Evolutionary conservation across 1,140 invertebrate species (phyloP), one percentile per base, ranked within the genome.

Genomic region (Papilio glaucus): DNA sequence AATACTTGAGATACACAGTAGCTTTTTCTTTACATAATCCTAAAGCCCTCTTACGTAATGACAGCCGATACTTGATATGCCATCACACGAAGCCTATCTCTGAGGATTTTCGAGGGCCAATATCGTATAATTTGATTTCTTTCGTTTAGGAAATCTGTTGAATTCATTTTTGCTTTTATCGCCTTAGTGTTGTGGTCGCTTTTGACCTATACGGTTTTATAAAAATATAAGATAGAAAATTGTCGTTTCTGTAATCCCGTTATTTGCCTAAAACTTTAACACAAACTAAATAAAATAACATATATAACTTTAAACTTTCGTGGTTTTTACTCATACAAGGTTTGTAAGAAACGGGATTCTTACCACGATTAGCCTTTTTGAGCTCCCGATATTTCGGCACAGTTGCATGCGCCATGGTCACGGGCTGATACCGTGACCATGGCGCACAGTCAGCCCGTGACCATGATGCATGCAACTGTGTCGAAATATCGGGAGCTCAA

Each of bases 101-200:
- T 69, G n/a, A 69, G 42, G 67, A 69, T 69, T 69, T 69, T 69
- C 42, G 45, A 45, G 42, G 67, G 33, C 42, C 67, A 69, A 69
- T 69, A 69, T 69, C 67, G 67, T 69, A 69, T 69, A 69, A 69
- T 69, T 69, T 69, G 67, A 69, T 69, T 69, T 69, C 67, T 69
- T 49, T 69, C 67, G 67, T 53, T 69, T 69, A 69, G 42, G 41
- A 37, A 69, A 69, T 69, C 67, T 69, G 26, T 69, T 53, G 67
- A 69, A 69, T 37, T 69, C 67, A 69, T 69, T 69, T 69, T 69
- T 69, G 15, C 67, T 49, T 53, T 29, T 69, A 69, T 69, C 24
- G 26, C 24, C 45, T 49, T 15, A 69, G 33, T 26, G 38, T 65
- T 65, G 38, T 10, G 62, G 62, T 38, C 10, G 37, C 3, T 21